Evolutionary conservation across 2,797 vertebrate genomes (phyloP).

Genomic region (Oreonectes daqikongensis): DNA sequence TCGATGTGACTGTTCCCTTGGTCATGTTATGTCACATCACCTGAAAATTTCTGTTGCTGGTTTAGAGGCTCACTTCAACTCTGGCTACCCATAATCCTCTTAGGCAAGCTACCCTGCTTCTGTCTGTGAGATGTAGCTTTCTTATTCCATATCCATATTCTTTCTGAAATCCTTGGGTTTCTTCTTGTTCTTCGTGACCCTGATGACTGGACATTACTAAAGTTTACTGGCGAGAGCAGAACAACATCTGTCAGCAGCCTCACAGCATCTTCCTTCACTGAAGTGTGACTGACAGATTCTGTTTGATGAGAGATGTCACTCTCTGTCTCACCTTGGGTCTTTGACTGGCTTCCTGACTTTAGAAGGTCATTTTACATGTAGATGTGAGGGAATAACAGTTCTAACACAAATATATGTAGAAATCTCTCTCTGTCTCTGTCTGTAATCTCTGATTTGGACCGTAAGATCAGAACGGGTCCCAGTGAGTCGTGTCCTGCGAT

Average conservation of each 20-base stretch:
- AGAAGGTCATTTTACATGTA: not conserved
- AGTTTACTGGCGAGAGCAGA: constrained; percentile 3
- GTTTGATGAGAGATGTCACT: constrained; percentile 21
- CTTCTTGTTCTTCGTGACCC: constrained; percentile 10
- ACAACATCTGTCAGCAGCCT: constrained; percentile 27
- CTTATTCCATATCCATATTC: not conserved
- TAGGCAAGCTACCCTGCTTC: not conserved
- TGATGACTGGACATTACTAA: constrained; percentile 15
- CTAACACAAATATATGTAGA: not conserved
- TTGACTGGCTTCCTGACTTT: not conserved
- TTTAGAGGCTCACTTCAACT: not conserved
- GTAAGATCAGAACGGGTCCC: not conserved
- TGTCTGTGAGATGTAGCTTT: not conserved
- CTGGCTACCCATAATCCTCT: constrained; percentile 11
- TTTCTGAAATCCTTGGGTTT: constrained; percentile 8
- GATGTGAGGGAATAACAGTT: not conserved
- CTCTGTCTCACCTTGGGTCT: not conserved
- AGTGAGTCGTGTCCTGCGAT: constrained; percentile 12
- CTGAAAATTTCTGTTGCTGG: constrained; percentile 3
- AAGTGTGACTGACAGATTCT: constrained; percentile 17
- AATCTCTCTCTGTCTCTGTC: not conserved
- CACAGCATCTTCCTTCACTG: constrained; percentile 20
- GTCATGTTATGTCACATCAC: constrained; percentile 22
- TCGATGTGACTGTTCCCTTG: constrained; percentile 23
- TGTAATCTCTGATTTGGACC: constrained; percentile 24